Base-by-base conservation (phyloP, 2,113 vertebrate genomes). In the Micronycteris hirsuta region DNA sequence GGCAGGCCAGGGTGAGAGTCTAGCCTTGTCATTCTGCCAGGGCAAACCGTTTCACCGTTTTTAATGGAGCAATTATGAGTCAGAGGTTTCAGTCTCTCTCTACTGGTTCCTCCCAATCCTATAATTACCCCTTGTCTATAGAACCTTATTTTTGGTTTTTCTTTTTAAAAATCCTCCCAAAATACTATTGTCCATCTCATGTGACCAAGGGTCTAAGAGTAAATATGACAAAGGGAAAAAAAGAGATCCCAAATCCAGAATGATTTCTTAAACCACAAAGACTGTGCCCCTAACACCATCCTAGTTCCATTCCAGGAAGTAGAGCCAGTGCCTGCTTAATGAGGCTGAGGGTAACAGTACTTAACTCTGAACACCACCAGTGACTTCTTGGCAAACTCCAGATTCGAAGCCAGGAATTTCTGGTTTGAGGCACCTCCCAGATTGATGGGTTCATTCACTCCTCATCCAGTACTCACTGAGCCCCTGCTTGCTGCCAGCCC, bases 81-180 rank as follows among this genome's bases (percentile, higher is more conserved):
- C 97, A 97, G 94, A 96, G 68, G 74, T 96, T 97, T 97, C 96
- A 97, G 93, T 94, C 58, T 86, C 73, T 96, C 84, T 92, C 3
- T n/a, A 38, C 89, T 91, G 80, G 92, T 56, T 82, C 90, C 94
- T 95, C 88, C 96, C 91, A 86, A 41, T 87, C 81, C 94, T 97
- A 4, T 94, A 92, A 96, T 97, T 97, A 96, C 78, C 38, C 47
- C 91, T 89, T 78, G 77, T 71, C 78, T 88, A 8, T 93, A 94
- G 88, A 91, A 90, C 58, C 74, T 89, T 96, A 76, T 89, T 96
- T 96, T 95, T 93, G 73, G 54, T 82, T 82, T 97, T 93, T 94
- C 58, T 78, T 89, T 95, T 92, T 94, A 61, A 31, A 49, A 96
- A 65, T 92, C 74, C 24, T 93, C 54, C 67, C 19, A 56, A 94